Evolutionary conservation across 1,140 invertebrate genomes (phyloP).

Genomic region (Cyclina sinensis): DNA sequence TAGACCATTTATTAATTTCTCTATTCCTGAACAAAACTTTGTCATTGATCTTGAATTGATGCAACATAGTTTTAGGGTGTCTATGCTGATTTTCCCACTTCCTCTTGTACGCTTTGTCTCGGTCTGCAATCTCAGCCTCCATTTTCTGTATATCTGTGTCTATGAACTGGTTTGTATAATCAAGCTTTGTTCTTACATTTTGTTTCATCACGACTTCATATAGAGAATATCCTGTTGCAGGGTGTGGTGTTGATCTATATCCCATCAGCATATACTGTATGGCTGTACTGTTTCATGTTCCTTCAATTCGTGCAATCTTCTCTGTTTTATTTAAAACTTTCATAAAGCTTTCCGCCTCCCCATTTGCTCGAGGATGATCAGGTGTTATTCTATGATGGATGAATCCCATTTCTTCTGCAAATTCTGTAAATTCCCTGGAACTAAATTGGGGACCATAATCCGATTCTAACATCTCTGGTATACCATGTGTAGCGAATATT

Average conservation of each 20-base stretch:
- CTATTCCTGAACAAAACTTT: slow-evolving; percentile 6
- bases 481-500: slow-evolving; percentile 65
- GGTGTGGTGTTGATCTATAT: too few species aligned
- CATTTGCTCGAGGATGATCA: slow-evolving; percentile 49
- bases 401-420: slow-evolving; percentile 41
- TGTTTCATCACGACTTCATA: slow-evolving; percentile 42
- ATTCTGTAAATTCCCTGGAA: slow-evolving; percentile 35
- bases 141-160: too few species aligned
- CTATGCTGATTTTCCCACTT: too few species aligned
- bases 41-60: background rate
- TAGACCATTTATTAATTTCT: background rate
- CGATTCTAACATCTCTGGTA: slow-evolving; percentile 69
- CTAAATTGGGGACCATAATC: slow-evolving; percentile 74
- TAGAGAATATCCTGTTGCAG: slow-evolving; percentile 30
- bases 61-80: background rate
- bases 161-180: too few species aligned
- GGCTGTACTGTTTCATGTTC: slow-evolving; percentile 47
- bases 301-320: slow-evolving; percentile 52
- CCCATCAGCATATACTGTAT: slow-evolving; percentile 22
- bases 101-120: too few species aligned
- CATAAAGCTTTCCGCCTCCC: slow-evolving; percentile 66
- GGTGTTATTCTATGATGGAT: slow-evolving; percentile 38
- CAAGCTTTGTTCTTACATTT: too few species aligned
- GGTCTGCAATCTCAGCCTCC: too few species aligned
- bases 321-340: slow-evolving; percentile 64